Percentiles rank a stretch among this genome's conserved stretches.
phyloP scores from a whole-genome alignment of 2,888 invertebrate species.

The Xylota segnis region DNA sequence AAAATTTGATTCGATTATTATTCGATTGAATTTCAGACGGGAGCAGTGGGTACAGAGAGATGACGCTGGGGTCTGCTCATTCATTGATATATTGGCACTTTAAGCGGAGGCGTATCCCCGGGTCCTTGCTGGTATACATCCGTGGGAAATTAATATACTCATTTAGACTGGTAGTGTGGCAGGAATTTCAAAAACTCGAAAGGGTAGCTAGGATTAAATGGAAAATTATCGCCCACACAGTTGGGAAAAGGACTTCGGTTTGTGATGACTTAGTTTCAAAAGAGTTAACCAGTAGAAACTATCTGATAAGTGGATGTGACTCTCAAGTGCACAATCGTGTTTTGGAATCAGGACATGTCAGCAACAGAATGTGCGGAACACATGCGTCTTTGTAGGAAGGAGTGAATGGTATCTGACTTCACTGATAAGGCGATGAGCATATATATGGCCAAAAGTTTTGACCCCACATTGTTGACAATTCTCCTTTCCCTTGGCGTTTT shows the following conservation, averaged over 20 bases:
- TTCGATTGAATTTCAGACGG: conserved; percentile 60
- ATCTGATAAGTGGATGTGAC: not conserved
- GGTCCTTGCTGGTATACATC: not conserved
- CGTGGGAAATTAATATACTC: conserved; percentile 58
- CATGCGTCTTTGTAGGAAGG: not conserved
- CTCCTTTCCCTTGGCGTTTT: too few relatives aligned
- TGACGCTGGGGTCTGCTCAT: not conserved
- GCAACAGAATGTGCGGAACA: not conserved
- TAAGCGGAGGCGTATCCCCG: conserved; percentile 8
- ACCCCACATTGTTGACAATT: too few relatives aligned
- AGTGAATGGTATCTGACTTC: not conserved
- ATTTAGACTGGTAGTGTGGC: conserved; percentile 1
- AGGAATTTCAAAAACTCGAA: conserved; percentile 8
- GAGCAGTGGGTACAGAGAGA: not conserved
- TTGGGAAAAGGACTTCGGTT: not conserved
- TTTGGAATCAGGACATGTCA: not conserved
- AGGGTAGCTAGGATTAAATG: conserved; percentile 18
- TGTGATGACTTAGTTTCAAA: not conserved
- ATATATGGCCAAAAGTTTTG: too few relatives aligned
- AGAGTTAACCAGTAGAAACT: conserved; percentile 8
- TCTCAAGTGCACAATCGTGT: not conserved
- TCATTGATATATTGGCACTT: conserved; percentile 16
- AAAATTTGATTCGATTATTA: conserved; percentile 74
- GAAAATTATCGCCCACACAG: conserved; percentile 26
- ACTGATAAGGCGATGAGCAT: too few relatives aligned